Evolutionary conservation across 2,888 invertebrate genomes (phyloP).

Genomic region (Syrphus vitripennis): DNA sequence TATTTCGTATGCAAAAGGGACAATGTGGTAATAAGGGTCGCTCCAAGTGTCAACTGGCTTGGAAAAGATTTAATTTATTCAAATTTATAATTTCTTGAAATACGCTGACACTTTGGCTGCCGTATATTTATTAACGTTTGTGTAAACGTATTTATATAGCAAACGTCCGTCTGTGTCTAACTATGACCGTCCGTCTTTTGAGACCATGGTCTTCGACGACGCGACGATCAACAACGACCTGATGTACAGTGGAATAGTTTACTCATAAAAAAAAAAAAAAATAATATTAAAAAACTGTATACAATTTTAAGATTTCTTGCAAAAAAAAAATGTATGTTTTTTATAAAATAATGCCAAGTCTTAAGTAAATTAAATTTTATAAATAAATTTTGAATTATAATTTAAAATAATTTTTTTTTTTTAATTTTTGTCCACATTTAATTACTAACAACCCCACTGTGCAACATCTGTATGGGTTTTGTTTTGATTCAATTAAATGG

Average conservation of each 20-base stretch:
- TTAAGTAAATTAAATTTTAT: too few relatives aligned
- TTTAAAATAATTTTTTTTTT: neutral
- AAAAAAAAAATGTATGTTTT: too few relatives aligned
- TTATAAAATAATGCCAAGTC: too few relatives aligned
- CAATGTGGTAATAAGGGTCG: constrained; percentile 71
- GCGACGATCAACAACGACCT: neutral
- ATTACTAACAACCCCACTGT: neutral
- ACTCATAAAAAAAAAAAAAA: neutral
- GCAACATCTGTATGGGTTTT: constrained; percentile 30
- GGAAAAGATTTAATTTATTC: constrained; percentile 67
- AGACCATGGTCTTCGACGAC: constrained; percentile 31
- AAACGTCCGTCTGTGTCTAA: constrained; percentile 6
- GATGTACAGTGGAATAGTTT: neutral
- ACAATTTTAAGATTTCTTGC: too few relatives aligned
- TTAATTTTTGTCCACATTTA: neutral
- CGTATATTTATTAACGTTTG: neutral
- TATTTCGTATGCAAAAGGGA: constrained; percentile 69
- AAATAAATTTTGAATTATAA: too few relatives aligned
- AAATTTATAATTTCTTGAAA: constrained; percentile 68
- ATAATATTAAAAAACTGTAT: neutral
- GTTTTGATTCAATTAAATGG: constrained; percentile 70
- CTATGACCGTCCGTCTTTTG: constrained; percentile 6
- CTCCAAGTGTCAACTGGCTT: constrained; percentile 54
- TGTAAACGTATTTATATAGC: neutral
- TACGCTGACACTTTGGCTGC: constrained; percentile 60